Base-by-base conservation (phyloP, 2,888 invertebrate species). In the Teleogryllus oceanicus region DNA sequence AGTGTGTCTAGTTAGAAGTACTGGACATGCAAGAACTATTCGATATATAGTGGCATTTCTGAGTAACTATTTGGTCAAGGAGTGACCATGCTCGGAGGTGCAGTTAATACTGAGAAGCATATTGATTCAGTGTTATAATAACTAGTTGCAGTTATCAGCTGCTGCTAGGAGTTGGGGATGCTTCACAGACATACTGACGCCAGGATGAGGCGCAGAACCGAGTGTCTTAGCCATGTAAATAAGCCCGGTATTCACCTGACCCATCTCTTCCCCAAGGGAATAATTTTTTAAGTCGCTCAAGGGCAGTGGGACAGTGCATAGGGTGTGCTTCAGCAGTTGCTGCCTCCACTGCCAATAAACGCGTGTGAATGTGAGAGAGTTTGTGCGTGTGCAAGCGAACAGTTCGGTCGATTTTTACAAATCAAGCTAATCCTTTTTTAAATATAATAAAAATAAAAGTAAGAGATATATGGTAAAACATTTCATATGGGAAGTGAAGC, bases 271-370 rank as follows among this genome's bases (percentile, higher is more conserved):
- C 78, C 78, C 80, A 78, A 75, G 75, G 80, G 76, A 79, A 78
- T 51, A 78, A 74, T 74, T 76, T 78, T 81, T 80, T 81, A 81
- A 81, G 81, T 81, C 81, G 81, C 81, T 81, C 81, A 81, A 81
- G 81, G 79, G 81, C 78, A 80, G 80, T 81, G 80, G 77, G 74
- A 80, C 80, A 76, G 78, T 76, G 78, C 78, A 62, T 78, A 78
- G 78, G 80, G 76, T 79, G 78, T 78, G 77, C 81, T 78, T 81
- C 78, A 78, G 80, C 80, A 80, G 78, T 81, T 76, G 75, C 77
- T 78, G 75, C 77, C 49, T 77, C 76, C 79, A 79, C 78, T 74
- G 80, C 78, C 78, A 78, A 79, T 79, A 78, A 49, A 76, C n/a
- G 74, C 75, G 76, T 76, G 76, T 37, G 74, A 21, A 49, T 74